phyloP scores from a whole-genome alignment of 2,113 vertebrate genomes.

The Bos taurus region DNA sequence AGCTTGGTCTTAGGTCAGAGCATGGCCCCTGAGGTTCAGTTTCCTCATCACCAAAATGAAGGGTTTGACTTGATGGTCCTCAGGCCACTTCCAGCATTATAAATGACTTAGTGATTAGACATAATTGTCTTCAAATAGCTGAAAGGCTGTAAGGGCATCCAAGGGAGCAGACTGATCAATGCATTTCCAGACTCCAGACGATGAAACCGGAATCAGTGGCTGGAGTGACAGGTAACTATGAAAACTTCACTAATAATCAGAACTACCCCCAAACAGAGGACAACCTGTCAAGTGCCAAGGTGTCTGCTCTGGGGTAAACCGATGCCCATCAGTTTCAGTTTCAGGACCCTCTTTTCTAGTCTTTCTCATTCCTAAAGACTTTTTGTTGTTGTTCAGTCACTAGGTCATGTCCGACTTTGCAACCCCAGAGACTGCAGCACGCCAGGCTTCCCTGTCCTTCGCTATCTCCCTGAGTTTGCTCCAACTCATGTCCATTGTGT shows the following conservation, averaged over 20 bases:
- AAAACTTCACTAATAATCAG: background rate
- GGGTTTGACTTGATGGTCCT: background rate
- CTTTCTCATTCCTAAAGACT: background rate
- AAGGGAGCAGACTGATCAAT: background rate
- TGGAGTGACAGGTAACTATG: background rate
- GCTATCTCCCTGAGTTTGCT: background rate
- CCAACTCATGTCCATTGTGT: background rate
- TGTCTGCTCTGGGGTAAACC: background rate
- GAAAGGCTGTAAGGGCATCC: background rate
- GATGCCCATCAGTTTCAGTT: background rate
- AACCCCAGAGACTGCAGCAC: background rate
- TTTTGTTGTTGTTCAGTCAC: background rate
- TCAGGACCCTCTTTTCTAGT: background rate
- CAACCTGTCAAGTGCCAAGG: background rate
- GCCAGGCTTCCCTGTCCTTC: background rate
- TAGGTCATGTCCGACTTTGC: background rate
- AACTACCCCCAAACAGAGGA: background rate
- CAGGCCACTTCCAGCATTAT: background rate
- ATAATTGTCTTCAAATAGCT: background rate
- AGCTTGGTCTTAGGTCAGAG: background rate
- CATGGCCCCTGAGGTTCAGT: background rate
- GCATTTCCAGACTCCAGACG: background rate
- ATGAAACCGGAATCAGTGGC: background rate
- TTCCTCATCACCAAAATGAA: background rate
- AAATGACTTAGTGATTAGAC: background rate